phyloP scores from a whole-genome alignment of 1,140 invertebrate species.

The Mylabris phalerata region DNA sequence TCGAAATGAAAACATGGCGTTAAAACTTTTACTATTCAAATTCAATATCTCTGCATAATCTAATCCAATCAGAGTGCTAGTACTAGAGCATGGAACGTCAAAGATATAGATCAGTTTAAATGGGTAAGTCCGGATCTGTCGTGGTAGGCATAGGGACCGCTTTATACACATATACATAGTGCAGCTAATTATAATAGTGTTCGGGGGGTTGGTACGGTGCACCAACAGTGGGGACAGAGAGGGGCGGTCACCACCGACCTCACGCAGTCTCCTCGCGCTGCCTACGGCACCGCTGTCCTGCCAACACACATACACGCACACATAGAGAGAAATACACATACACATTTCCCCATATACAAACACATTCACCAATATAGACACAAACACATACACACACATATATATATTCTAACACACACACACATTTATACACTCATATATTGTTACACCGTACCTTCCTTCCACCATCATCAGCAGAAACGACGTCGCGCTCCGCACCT shows the following conservation, averaged over 20 bases:
- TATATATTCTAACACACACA: no score
- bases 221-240: constrained; percentile 35
- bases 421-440: not conserved
- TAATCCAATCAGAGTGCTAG: no score
- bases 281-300: constrained; percentile 35
- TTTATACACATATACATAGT: constrained; percentile 10
- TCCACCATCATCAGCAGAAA: constrained; percentile 6
- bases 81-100: no score
- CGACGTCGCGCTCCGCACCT: constrained; percentile 6
- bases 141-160: no score
- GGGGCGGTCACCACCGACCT: constrained; percentile 41
- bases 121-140: no score
- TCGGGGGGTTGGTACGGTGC: constrained; percentile 34
- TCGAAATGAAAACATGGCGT: no score
- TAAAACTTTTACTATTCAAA: no score
- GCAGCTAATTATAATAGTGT: constrained; percentile 37
- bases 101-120: no score
- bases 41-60: no score
- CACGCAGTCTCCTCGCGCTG: constrained; percentile 41
- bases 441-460: constrained; percentile 35
- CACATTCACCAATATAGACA: no score
- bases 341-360: no score
- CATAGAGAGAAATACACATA: not conserved
- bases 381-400: no score
- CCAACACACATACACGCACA: constrained; percentile 17